Conservation (phyloP, 1,140 invertebrate genomes). For the Radopholus similis region DNA sequence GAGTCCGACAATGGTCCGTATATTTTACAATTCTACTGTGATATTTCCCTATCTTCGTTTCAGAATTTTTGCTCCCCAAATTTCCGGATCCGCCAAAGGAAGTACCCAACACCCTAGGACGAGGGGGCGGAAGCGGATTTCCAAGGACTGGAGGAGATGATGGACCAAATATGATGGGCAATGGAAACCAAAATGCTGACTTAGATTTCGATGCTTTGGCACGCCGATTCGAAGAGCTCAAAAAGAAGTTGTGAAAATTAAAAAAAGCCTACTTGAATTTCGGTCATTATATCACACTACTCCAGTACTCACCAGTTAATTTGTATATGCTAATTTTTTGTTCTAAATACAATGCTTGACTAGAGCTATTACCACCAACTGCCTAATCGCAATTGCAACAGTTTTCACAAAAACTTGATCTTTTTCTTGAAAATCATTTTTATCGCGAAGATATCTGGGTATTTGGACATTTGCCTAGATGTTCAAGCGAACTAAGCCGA, state of each 20-base stretch:
- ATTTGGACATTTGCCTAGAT: too few species aligned
- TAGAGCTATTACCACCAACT: too few species aligned
- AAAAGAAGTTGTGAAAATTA: conserved; percentile 28
- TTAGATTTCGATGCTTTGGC: conserved; percentile 36
- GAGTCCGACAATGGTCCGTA: background rate
- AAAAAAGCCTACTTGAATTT: too few species aligned
- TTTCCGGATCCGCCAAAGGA: conserved; percentile 52
- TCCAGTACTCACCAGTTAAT: too few species aligned
- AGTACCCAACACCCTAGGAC: background rate
- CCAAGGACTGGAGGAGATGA: background rate
- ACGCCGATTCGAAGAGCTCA: conserved; percentile 34
- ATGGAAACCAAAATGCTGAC: conserved; percentile 20
- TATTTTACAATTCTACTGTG: conserved; percentile 12
- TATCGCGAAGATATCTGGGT: too few species aligned
- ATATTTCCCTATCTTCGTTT: conserved; percentile 14
- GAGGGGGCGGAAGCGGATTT: background rate
- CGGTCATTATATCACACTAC: too few species aligned
- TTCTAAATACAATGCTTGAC: too few species aligned
- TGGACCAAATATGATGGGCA: background rate
- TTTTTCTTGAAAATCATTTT: too few species aligned
- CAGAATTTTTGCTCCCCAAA: conserved; percentile 40
- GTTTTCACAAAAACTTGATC: too few species aligned
- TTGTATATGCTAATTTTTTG: too few species aligned
- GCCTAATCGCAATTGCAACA: too few species aligned
- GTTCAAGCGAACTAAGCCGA: too few species aligned